Base-by-base conservation (phyloP, 2,888 invertebrate genomes). In the Sipunculus nudus region DNA sequence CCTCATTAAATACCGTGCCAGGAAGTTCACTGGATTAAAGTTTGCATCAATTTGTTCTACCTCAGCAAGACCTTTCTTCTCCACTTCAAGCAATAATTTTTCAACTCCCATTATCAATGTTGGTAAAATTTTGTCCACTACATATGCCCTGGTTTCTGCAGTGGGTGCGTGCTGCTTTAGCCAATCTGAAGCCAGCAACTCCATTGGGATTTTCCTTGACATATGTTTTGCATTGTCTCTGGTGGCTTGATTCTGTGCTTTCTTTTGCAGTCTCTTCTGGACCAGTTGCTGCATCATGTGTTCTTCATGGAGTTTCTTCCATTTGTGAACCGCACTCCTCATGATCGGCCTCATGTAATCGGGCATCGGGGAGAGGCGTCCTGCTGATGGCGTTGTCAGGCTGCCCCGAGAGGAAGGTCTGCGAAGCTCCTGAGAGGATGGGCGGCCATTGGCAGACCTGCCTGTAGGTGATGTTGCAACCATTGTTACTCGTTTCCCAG, bases 11-110 rank as follows among this genome's bases (percentile, higher is more conserved):
- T 80, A 83, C 63, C 83, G 80, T 10, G 82, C 84, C 21, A 84
- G 65, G 63, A 74, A 82, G 67, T 84, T 83, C 23, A 84, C 71
- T 5, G 84, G 84, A 62, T 84, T 84, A 68, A 84, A 84, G 57
- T 81, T 76, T 19, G 77, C 73, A 58, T 81, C 78, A 25, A 53
- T 58, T 6, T 60, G 65, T 56, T 70, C 73, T 29, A 66, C 69
- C 21, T 76, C 76, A 10, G 80, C 70, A 29, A 84, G 59, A 10
- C 75, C 77, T 54, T 71, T 61, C 53, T 74, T 75, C 43, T 82
- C 78, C 3, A 78, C 83, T 63, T 82, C 81, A 29, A 72, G 76
- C 38, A 84, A 62, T 1, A 84, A 73, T 61, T 82, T 81, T 62
- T 84, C 83, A n/a, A 82, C 72, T 1, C 83, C 84, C 5, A 83